phyloP scores from a whole-genome alignment of 2,888 invertebrate genomes.

The Nebria salina region DNA sequence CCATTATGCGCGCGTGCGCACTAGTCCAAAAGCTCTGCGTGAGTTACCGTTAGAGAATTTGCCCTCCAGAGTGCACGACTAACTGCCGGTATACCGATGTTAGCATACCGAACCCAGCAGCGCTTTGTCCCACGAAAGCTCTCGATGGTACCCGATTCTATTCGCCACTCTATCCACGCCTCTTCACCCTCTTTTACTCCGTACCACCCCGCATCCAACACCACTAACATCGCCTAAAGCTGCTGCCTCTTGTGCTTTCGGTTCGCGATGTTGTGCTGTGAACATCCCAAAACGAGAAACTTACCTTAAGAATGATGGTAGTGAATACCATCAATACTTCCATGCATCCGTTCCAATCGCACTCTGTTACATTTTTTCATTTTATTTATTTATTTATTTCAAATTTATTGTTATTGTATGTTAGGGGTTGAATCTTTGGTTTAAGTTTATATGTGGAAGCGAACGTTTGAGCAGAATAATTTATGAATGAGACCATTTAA shows the following conservation, averaged over 20 bases:
- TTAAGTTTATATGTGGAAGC: too few species aligned
- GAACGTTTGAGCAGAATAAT: too few species aligned
- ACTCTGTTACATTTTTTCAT: not conserved
- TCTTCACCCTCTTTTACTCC: not conserved
- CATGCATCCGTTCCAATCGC: not conserved
- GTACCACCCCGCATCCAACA: not conserved
- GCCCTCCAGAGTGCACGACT: constrained; percentile 15
- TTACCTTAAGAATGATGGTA: not conserved
- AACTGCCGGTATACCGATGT: constrained; percentile 4
- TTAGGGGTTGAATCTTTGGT: too few species aligned
- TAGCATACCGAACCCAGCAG: constrained; percentile 14
- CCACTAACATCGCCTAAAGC: not conserved
- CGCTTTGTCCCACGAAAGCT: not conserved
- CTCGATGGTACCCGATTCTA: not conserved
- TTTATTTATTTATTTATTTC: not conserved
- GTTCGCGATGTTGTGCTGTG: too few species aligned
- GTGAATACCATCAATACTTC: not conserved
- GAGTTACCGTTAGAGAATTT: constrained; percentile 7
- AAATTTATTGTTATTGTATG: too few species aligned
- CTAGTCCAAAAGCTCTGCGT: constrained; percentile 2
- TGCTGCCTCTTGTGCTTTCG: not conserved
- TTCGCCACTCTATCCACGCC: not conserved
- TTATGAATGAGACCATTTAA: too few species aligned
- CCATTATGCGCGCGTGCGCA: constrained; percentile 21
- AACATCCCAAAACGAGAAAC: not conserved